Evolutionary conservation across 2,888 invertebrate species (phyloP), one percentile per base, ranked within the genome.

Genomic region (Trachelus iudaicus): DNA sequence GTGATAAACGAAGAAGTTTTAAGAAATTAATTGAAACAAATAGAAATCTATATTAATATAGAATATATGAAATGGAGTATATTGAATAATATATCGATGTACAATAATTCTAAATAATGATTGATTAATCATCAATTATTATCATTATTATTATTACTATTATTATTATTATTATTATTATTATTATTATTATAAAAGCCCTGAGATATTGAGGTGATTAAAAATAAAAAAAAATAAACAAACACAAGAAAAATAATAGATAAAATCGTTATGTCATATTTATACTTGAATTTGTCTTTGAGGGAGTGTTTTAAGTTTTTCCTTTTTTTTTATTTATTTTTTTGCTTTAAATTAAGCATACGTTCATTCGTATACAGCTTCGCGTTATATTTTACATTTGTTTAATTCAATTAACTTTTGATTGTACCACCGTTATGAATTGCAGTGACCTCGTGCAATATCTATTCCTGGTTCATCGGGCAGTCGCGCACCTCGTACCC

Each of bases 51-150:
- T 90, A 90, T 89, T 89, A 88, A 89, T 90, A 91, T 90, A 90
- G 90, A 89, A 83, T 89, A 88, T 89, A 90, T 86, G 81, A 90
- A 89, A 90, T 89, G 87, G 83, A 90, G 88, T 89, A 90, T 91
- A 90, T 89, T 89, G 88, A 89, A 90, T 91, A 90, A 90, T 91
- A 90, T 90, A 90, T 91, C 88, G 87, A 90, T 91, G 91, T 90
- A 90, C 88, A 89, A 90, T 90, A 90, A 90, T 90, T 90, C 86
- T 87, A 87, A 88, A 89, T 85, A 87, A 89, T 85, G 85, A 87
- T 90, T 90, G 86, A 88, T 89, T 82, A 87, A 80, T 75, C 30
- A 75, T 78, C 31, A 69, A 73, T 71, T 33, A 34, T 69, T 71
- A 69, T 37, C 1, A 71, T 71, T 31, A 71, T 71, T 31, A 71